Evolutionary conservation across 2,888 invertebrate species (phyloP).

Genomic region (Gryllus longicercus): DNA sequence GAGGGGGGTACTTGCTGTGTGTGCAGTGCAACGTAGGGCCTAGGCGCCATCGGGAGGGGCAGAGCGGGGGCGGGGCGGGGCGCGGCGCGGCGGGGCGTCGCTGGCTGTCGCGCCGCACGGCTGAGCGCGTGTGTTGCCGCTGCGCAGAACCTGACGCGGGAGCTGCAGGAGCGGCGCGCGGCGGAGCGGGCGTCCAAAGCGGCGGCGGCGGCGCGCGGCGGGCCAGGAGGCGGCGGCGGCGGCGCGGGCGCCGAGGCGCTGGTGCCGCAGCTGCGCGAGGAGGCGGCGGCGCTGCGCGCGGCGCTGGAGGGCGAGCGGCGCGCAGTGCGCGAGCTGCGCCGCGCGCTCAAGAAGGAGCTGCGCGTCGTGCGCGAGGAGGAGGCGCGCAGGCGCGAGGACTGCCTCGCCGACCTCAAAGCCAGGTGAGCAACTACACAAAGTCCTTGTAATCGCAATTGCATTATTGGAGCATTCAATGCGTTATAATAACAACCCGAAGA

Average conservation of each 20-base stretch:
- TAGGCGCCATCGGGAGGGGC: no score
- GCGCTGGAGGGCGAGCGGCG: background rate
- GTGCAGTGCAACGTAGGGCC: no score
- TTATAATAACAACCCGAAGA: no score
- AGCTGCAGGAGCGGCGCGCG: background rate
- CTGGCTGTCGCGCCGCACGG: no score
- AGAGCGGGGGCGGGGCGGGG: no score
- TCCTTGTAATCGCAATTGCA: no score
- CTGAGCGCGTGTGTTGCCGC: background rate
- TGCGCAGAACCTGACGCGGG: background rate
- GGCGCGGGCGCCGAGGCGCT: background rate
- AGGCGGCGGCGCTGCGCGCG: slow-evolving; percentile 8
- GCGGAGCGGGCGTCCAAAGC: background rate
- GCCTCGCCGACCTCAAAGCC: background rate
- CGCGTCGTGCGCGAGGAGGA: background rate
- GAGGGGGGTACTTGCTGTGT: no score
- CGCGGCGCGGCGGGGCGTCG: no score
- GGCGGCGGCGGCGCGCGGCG: slow-evolving; percentile 3
- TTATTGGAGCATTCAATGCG: no score
- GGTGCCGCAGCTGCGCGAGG: slow-evolving; percentile 8
- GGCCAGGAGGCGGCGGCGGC: background rate
- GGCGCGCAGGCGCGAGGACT: background rate
- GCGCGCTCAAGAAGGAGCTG: slow-evolving; percentile 8
- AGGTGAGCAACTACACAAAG: no score
- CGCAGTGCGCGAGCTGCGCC: slow-evolving; percentile 1